A percentile compares a stretch with the other conserved stretches of the same genome.
phyloP scores from a whole-genome alignment of 2,888 invertebrate genomes.

The Sturmia bella region DNA sequence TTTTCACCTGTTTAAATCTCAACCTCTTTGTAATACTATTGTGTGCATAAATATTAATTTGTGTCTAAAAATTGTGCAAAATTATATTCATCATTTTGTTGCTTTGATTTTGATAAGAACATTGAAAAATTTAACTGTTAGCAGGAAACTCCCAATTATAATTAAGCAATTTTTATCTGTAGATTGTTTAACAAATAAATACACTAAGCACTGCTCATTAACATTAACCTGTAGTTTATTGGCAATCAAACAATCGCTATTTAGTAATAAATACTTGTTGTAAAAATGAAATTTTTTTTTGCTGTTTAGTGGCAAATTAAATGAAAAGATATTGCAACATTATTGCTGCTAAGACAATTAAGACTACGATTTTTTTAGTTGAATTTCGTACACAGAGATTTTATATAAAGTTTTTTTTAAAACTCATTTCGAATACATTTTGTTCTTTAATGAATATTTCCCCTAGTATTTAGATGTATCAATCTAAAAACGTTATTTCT shows the following conservation, averaged over 20 bases:
- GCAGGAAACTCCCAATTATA: background rate
- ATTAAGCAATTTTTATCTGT: background rate
- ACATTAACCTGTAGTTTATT: constrained; percentile 9
- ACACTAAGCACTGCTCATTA: constrained; percentile 5
- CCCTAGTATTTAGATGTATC: no score
- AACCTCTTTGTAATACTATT: no score
- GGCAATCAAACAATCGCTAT: constrained; percentile 1
- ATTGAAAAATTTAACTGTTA: background rate
- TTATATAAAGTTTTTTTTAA: no score
- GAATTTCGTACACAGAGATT: no score
- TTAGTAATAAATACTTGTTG: background rate
- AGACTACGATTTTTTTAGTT: no score
- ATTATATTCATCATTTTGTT: no score
- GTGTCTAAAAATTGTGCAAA: no score
- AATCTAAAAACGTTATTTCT: background rate
- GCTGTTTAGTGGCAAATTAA: constrained; percentile 18
- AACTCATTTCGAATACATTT: no score
- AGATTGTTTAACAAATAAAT: background rate
- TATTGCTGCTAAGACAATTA: constrained; percentile 38
- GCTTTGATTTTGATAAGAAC: no score
- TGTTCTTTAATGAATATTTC: no score
- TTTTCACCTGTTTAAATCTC: no score
- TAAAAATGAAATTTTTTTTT: constrained; percentile 14
- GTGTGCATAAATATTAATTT: no score
- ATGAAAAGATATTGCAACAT: constrained; percentile 55